Evolutionary conservation across 2,113 vertebrate genomes (phyloP).

Genomic region (Bothrops jararaca): DNA sequence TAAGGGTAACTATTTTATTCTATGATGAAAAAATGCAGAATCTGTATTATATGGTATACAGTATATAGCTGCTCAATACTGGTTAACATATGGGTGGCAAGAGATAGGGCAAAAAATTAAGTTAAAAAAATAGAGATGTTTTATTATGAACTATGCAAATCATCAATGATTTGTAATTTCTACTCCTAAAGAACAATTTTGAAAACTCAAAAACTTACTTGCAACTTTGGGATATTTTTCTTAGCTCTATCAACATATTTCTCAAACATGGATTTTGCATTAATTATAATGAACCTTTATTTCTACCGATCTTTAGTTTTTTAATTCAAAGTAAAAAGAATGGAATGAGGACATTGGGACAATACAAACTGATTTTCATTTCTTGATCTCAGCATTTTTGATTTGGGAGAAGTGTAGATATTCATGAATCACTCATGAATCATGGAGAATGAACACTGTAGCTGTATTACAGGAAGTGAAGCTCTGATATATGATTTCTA

Average conservation of each 20-base stretch:
- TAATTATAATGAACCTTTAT: neutral
- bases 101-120: neutral
- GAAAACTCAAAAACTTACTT: neutral
- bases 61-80: too few relatives aligned
- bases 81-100: neutral
- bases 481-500: neutral
- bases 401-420: neutral
- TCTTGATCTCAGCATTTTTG: neutral
- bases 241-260: neutral
- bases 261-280: neutral
- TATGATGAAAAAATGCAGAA: neutral
- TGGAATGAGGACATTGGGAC: neutral
- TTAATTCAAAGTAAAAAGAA: neutral
- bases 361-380: neutral
- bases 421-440: neutral
- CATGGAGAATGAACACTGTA: neutral
- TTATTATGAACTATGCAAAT: neutral
- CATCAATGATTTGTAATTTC: neutral
- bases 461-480: neutral
- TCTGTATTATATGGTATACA: neutral
- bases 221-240: neutral
- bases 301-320: neutral
- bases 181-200: neutral
- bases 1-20: neutral
- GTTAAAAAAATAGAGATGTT: neutral